These are phyloP conservation scores for Rhopalosiphum padi DNA, from an alignment of 1,140 invertebrate species.

Conservation along the genomic window DNA sequence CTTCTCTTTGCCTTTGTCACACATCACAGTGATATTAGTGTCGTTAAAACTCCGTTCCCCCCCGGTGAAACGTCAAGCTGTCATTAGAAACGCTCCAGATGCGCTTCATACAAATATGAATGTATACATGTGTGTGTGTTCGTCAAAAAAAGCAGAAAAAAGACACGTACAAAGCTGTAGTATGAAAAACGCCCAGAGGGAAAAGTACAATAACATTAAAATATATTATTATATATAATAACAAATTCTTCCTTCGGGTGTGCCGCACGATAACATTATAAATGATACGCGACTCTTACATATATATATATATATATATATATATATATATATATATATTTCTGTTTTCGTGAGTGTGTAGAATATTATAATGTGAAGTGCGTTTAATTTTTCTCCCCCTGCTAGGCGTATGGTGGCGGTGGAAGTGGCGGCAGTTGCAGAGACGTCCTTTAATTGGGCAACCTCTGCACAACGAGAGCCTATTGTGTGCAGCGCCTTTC, in stretches of 20 bases:
- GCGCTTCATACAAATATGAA: not conserved
- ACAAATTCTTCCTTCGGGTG: constrained; percentile 22
- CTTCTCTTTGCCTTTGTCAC: not conserved
- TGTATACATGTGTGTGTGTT: not conserved
- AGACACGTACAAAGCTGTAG: not conserved
- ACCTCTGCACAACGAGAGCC: not conserved
- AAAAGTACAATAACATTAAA: not conserved
- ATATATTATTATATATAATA: not conserved
- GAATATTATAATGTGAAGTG: constrained; percentile 20
- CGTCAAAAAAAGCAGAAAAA: not conserved
- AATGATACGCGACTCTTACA: not conserved
- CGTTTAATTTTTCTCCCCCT: not conserved
- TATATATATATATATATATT: not conserved
- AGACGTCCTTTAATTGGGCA: constrained; percentile 14
- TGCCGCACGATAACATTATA: constrained; percentile 31
- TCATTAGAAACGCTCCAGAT: constrained; percentile 43
- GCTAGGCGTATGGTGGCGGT: not conserved
- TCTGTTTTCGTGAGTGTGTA: not conserved
- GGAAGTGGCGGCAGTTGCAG: not conserved
- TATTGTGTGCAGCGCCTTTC: not conserved
- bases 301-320: not conserved
- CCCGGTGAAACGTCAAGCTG: not conserved
- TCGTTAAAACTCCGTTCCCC: constrained; percentile 15
- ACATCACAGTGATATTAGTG: not conserved
- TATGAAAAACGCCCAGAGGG: constrained; percentile 25